Base-by-base conservation (phyloP, 1,140 invertebrate species). In the Eurosta solidaginis region DNA sequence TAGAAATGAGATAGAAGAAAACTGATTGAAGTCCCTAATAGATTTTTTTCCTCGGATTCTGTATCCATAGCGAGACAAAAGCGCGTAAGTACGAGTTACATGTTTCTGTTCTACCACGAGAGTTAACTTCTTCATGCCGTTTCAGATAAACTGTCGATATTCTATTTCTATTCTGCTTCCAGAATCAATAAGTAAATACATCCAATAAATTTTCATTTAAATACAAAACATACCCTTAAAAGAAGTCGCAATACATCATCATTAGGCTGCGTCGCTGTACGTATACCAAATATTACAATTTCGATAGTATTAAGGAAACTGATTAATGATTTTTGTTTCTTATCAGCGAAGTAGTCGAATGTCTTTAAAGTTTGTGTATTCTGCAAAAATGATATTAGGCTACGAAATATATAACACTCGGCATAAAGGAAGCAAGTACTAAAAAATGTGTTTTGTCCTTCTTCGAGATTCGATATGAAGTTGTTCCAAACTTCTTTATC, bases 351-450 rank as follows among this genome's bases (percentile, higher is more conserved):
- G 29, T 92, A 93, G 89, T 98, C 97, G 82, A 93, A 95, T 9
- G 88, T 83, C 74, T 90, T 89, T 1, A 96, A 85, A 6, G 87
- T 89, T 88, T 90, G 95, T 93, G 91, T 93, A 68, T 91, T 84
- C 81, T 91, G 88, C 85, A 97, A 93, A 63, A 92, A 92, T 86
- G 97, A 94, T 80, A 91, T 88, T 22, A 99, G 91, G 82, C 92
- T 89, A 22, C 97, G 90, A 84, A 99, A 99, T 89, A 98, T 92
- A 84, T 98, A 99, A 83, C 96, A 97, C 89, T 99, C 97, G 10
- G 92, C 91, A 84, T 95, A 94, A 0, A 99, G 89, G 96, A 96
- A 99, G 7, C 92, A 89, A 54, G 93, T 91, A 45, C 92, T 91
- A 85, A 95, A 99, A 91, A 95, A 98, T 17, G 90, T 91, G 7